A percentile compares a stretch with the other conserved stretches of the same genome.
Conservation (phyloP, 2,888 invertebrate genomes). For the Orthosia gracilis region DNA sequence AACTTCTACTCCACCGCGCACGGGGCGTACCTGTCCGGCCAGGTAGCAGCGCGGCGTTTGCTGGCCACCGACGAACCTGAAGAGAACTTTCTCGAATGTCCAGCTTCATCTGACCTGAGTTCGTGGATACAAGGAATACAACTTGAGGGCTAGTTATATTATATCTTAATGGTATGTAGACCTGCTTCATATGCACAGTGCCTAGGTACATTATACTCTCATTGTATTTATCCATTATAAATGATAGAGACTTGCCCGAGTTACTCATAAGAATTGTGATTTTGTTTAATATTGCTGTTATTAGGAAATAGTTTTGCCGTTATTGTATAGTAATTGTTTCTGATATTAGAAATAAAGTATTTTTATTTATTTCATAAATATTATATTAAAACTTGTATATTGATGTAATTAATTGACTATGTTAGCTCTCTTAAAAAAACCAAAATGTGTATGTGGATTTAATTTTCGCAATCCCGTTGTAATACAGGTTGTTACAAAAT, state of each 20-base stretch:
- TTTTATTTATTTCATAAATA: conserved; percentile 50
- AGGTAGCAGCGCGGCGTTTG: conserved; percentile 94
- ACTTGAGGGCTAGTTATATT: conserved; percentile 89
- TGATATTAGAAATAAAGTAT: conserved; percentile 47
- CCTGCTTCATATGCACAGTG: conserved; percentile 53
- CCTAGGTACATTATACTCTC: conserved; percentile 63
- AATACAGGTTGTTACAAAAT: conserved; percentile 1
- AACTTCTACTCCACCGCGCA: conserved; percentile 98
- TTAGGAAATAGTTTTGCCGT: conserved; percentile 51
- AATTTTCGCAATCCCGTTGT: conserved; percentile 6
- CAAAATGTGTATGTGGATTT: conserved; percentile 10
- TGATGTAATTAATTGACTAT: conserved; percentile 25
- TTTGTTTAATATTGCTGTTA: conserved; percentile 68
- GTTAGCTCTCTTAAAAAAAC: conserved; percentile 45
- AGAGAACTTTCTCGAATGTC: conserved; percentile 93
- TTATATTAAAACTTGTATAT: conserved; percentile 33
- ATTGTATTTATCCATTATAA: conserved; percentile 64
- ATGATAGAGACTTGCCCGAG: conserved; percentile 65
- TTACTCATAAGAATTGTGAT: conserved; percentile 67
- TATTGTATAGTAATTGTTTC: conserved; percentile 57
- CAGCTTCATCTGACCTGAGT: conserved; percentile 95
- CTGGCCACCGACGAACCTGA: conserved; percentile 92
- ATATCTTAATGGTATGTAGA: conserved; percentile 55
- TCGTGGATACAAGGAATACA: conserved; percentile 97
- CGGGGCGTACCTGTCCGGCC: conserved; percentile 97